A percentile compares a stretch with the other conserved stretches of the same genome.
Conservation (phyloP, 1,140 invertebrate species). For the Agrypnia vestita region DNA sequence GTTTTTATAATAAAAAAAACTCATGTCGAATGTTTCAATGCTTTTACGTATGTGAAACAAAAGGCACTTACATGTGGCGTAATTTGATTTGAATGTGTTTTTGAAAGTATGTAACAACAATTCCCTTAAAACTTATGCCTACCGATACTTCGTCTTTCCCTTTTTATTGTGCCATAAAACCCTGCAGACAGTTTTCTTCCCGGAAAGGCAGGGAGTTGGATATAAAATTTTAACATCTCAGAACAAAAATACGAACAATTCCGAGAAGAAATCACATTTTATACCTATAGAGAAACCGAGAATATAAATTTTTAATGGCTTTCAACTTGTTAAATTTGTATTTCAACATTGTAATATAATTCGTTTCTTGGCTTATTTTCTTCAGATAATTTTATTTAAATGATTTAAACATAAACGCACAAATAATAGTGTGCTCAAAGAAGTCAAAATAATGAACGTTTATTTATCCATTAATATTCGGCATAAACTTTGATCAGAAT, state of each 20-base stretch:
- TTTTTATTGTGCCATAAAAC: constrained; percentile 39
- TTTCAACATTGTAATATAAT: no score
- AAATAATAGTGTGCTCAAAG: no score
- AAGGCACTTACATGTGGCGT: constrained; percentile 26
- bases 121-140: constrained; percentile 38
- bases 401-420: no score
- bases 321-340: constrained; percentile 19
- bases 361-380: no score
- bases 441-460: no score
- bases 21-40: no score
- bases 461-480: no score
- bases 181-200: constrained; percentile 8
- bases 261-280: neutral
- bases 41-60: constrained; percentile 5
- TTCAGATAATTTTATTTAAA: no score
- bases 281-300: constrained; percentile 1
- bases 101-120: constrained; percentile 40
- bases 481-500: no score
- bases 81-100: constrained; percentile 43
- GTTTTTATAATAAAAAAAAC: no score
- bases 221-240: constrained; percentile 31
- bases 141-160: constrained; percentile 33
- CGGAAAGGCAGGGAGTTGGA: constrained; percentile 13
- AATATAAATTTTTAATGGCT: constrained; percentile 30
- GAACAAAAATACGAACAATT: constrained; percentile 11